phyloP scores from a whole-genome alignment of 2,888 invertebrate genomes.

The Thymelicus acteon region DNA sequence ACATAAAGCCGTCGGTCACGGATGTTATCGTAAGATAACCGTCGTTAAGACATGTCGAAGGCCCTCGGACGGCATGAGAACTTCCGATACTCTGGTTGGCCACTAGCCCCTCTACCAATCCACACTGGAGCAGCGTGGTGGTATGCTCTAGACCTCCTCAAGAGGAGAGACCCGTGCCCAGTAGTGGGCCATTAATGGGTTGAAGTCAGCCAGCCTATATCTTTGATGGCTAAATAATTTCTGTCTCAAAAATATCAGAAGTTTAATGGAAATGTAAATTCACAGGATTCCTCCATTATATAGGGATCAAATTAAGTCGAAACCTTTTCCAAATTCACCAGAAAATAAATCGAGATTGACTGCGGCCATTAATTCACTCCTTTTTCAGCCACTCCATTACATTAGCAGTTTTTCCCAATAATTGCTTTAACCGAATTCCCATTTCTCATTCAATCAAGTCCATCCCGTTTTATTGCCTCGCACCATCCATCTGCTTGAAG shows the following conservation, averaged over 20 bases:
- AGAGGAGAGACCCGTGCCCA: no score
- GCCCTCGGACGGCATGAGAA: no score
- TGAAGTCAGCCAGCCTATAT: no score
- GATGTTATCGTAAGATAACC: no score
- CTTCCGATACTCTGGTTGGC: no score
- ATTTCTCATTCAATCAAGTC: constrained; percentile 69
- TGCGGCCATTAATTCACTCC: constrained; percentile 50
- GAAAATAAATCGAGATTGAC: constrained; percentile 49
- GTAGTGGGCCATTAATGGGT: no score
- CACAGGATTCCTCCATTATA: constrained; percentile 33
- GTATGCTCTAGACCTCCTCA: no score
- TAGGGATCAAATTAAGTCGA: constrained; percentile 32
- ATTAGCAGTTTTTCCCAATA: constrained; percentile 75
- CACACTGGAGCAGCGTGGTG: no score
- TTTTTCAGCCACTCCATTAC: constrained; percentile 50
- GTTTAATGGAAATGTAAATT: constrained; percentile 10
- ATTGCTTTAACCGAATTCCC: constrained; percentile 60
- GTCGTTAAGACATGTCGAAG: no score
- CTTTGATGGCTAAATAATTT: not conserved
- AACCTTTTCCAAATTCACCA: constrained; percentile 30
- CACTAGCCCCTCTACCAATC: no score
- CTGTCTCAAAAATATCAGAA: not conserved
- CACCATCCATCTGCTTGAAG: constrained; percentile 55
- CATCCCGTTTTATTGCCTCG: constrained; percentile 62
- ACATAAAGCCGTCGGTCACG: no score